A percentile compares a stretch with the other conserved stretches of the same genome.
Conservation (phyloP, 92 coral and sea anemone genomes). For the Hydrozoanthus gracilis region DNA sequence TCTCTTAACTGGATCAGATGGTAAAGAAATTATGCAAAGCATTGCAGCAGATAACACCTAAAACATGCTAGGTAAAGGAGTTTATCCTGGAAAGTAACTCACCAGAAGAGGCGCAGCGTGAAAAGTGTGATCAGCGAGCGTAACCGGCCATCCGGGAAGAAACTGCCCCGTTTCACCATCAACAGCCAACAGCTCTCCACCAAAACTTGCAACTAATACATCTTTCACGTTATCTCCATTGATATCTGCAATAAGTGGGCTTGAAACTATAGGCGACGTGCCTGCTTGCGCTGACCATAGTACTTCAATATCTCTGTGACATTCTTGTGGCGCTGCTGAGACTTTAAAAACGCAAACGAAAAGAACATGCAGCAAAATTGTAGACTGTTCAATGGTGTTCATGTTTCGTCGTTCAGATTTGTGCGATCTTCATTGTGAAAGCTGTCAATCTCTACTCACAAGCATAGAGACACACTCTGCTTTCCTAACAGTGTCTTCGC, state of each 20-base stretch:
- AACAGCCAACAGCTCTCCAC: constrained; percentile 83
- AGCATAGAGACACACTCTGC: too few species aligned
- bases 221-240: constrained; percentile 78
- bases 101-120: constrained; percentile 92
- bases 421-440: not conserved
- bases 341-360: not conserved
- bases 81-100: not conserved
- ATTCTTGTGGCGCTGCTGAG: constrained; percentile 50
- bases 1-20: not conserved
- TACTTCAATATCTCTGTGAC: constrained; percentile 78
- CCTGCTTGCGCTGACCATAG: constrained; percentile 82
- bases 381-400: not conserved
- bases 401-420: not conserved
- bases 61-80: not conserved
- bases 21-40: too few species aligned
- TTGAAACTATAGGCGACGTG: constrained; percentile 87
- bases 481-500: not conserved
- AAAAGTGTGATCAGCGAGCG: constrained; percentile 66
- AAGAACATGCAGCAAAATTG: not conserved
- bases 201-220: constrained; percentile 78
- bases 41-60: too few species aligned
- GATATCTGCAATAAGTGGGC: constrained; percentile 80
- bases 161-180: constrained; percentile 82
- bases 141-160: constrained; percentile 88
- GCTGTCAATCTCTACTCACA: not conserved